Conservation (phyloP, 2,888 invertebrate genomes). For the Melanargia galathea region DNA sequence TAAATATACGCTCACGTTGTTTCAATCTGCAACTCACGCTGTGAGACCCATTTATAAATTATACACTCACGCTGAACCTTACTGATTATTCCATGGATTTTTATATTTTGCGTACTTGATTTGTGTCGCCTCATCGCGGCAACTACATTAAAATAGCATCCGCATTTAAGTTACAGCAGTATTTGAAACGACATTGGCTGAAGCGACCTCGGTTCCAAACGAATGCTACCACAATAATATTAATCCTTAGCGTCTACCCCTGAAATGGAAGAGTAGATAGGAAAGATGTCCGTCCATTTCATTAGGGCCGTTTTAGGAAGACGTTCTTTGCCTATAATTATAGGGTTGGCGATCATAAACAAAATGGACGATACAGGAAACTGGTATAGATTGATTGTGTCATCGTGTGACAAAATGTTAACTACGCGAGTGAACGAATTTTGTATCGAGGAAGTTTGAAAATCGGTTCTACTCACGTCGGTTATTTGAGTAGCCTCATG, state of each 20-base stretch:
- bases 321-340: constrained; percentile 27
- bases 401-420: constrained; percentile 15
- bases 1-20: not conserved
- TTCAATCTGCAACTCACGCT: not conserved
- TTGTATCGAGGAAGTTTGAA: not conserved
- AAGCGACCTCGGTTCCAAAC: constrained; percentile 34
- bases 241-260: constrained; percentile 43
- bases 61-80: not conserved
- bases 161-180: constrained; percentile 18
- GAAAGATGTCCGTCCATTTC: constrained; percentile 38
- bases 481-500: not conserved
- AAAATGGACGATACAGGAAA: constrained; percentile 38
- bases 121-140: constrained; percentile 12
- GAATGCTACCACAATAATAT: constrained; percentile 70
- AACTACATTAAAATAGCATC: constrained; percentile 11
- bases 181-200: constrained; percentile 23
- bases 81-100: not conserved
- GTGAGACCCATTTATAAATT: not conserved
- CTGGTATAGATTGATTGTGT: constrained; percentile 29
- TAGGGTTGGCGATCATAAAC: constrained; percentile 23
- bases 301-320: constrained; percentile 36
- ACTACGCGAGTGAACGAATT: constrained; percentile 31
- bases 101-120: not conserved
- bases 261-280: constrained; percentile 31
- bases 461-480: constrained; percentile 3